Conservation (phyloP, 2,888 invertebrate species). For the Colostygia pectinataria region DNA sequence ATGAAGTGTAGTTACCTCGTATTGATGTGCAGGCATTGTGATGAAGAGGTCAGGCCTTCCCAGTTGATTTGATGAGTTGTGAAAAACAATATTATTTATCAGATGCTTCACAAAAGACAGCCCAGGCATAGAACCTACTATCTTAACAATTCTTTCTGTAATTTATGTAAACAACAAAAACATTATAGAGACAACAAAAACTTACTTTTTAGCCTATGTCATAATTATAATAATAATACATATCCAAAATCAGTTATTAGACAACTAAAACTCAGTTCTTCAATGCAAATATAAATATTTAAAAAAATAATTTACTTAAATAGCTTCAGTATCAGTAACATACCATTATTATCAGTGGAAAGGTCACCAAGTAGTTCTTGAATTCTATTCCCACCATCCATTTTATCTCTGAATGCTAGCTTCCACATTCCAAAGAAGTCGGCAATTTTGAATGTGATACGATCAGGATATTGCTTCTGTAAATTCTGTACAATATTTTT, state of each 20-base stretch:
- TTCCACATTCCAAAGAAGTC: constrained; percentile 84
- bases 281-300: too few species aligned
- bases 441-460: constrained; percentile 70
- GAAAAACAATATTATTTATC: constrained; percentile 83
- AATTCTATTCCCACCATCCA: constrained; percentile 80
- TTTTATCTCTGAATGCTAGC: constrained; percentile 81
- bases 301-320: too few species aligned
- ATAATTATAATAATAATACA: too few species aligned
- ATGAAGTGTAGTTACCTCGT: too few species aligned
- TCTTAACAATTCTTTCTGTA: constrained; percentile 80
- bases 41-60: constrained; percentile 86
- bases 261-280: too few species aligned
- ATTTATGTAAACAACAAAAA: neutral
- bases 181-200: too few species aligned
- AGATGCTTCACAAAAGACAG: constrained; percentile 84
- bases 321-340: neutral
- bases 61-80: constrained; percentile 76
- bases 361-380: constrained; percentile 78
- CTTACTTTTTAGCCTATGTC: too few species aligned
- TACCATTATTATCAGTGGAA: constrained; percentile 75
- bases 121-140: constrained; percentile 84
- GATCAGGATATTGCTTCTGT: constrained; percentile 59
- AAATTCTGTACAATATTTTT: constrained; percentile 53
- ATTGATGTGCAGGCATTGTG: constrained; percentile 83
- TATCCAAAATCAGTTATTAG: too few species aligned